Base-by-base conservation (phyloP, 2,113 vertebrate species). In the Plectropomus leopardus region DNA sequence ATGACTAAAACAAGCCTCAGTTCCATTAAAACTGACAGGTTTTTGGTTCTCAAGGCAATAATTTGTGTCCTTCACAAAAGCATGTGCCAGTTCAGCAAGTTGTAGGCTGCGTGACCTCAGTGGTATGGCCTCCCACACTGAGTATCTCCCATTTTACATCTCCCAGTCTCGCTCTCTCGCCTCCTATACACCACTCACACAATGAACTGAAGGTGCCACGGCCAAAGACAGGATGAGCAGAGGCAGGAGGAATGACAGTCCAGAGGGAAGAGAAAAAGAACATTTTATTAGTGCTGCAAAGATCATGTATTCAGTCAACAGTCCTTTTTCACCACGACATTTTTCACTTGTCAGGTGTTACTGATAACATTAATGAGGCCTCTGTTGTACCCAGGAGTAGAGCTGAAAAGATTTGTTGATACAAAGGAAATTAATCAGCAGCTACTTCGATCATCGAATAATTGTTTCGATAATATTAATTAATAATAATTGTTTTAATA, bases 81-180 rank as follows among this genome's bases (percentile, higher is more conserved):
- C 5, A 17, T 9, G 50, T n/a, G 45, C 42, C 21, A 51, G 45
- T 21, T 44, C 19, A 78, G 23, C 32, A 32, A 45, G 59, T 44
- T 24, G 50, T 45, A n/a, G 72, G 69, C 64, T 28, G 63, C 47
- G 21, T 81, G 78, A 75, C 75, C 71, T 80, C 73, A 63, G 23
- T 36, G 67, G 68, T 65, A 84, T 69, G 68, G 84, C 45, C 40
- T 66, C 58, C 73, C 28, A 80, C 50, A 66, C 4, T 0, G 13
- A 40, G 28, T 50, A 40, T 59, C 63, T 47, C 54, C 15, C 40
- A 40, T 63, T n/a, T 42, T 32, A 61, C 23, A 45, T 40, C 36
- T 40, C 36, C 4, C 59, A 58, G 9, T 71, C 42, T 48, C 36
- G 16, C 5, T 9, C 28, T 60, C 50, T 28, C 51, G 4, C 17